phyloP scores from a whole-genome alignment of 1,140 invertebrate genomes.

The Lethrus apterus region DNA sequence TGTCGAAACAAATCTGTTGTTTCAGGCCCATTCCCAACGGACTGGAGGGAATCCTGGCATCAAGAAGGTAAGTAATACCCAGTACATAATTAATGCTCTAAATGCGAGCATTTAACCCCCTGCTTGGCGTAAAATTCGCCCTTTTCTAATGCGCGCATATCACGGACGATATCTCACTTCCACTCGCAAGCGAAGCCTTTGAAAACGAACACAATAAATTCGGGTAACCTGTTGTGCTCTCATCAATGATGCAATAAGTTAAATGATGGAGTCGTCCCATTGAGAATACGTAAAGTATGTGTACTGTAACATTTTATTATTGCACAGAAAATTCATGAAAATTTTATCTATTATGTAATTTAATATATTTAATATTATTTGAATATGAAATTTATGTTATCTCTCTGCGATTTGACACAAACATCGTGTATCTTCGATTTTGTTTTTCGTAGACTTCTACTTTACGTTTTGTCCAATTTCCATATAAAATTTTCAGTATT shows the following conservation, averaged over 20 bases:
- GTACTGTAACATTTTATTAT: no score
- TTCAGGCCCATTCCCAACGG: constrained; percentile 36
- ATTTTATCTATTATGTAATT: no score
- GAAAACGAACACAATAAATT: background rate
- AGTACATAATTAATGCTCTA: constrained; percentile 34
- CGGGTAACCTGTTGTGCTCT: constrained; percentile 20
- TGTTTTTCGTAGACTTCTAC: no score
- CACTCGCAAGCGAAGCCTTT: background rate
- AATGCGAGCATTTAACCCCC: constrained; percentile 37
- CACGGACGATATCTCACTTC: background rate
- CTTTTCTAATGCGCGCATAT: background rate
- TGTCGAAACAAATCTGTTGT: constrained; percentile 13
- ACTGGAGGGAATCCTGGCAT: constrained; percentile 41
- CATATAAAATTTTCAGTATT: no score
- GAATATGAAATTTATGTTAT: no score
- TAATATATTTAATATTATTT: no score
- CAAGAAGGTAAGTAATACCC: constrained; percentile 40
- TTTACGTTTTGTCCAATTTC: no score
- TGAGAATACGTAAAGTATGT: constrained; percentile 20
- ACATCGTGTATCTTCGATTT: no score
- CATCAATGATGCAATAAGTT: constrained; percentile 28
- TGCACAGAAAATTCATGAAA: no score
- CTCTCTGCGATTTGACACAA: no score
- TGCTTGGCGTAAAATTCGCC: constrained; percentile 3
- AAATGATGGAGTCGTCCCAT: constrained; percentile 30